Base-by-base conservation (phyloP, 2,113 vertebrate genomes). In the Ceyx cyanopectus region DNA sequence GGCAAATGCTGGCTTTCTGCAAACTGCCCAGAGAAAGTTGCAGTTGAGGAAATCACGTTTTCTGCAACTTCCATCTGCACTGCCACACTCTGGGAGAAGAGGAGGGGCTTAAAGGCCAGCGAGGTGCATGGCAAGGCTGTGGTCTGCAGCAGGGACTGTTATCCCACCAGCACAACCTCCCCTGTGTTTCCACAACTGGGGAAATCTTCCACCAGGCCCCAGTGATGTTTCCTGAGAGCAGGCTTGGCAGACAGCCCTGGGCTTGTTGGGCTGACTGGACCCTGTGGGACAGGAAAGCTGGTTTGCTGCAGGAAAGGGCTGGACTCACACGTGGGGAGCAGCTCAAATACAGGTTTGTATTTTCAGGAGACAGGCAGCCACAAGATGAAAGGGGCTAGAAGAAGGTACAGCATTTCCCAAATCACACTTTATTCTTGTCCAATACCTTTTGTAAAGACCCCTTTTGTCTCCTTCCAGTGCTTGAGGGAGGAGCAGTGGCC, bases 271-370 rank as follows among this genome's bases (percentile, higher is more conserved):
- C 75, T 74, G 67, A 57, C 56, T 85, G 85, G 89, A 87, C 87
- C 34, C 41, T 70, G 34, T 1, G 3, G 70, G 63, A 80, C 84
- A 89, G 95, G 94, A 95, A 96, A 50, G 15, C 10, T n/a, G 29
- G 15, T 69, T 92, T 92, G 78, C 63, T 77, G 51, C 91, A 91
- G 95, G 92, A 95, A 95, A 89, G 93, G 89, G 93, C 72, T 85
- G 91, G 34, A 53, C 81, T 72, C 21, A 6, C 48, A 23, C 48
- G 5, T 10, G 6, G 26, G 20, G 30, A 63, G 46, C 65, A 76
- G 48, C 60, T 80, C 2, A 2, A 53, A 61, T 41, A 32, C 0
- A 1, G 19, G 26, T 87, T 74, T 87, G 1, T 46, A 75, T 78
- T 4, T 41, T 77, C 23, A 37, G n/a, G 40, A 58, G 29, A 56